phyloP scores from a whole-genome alignment of 2,113 vertebrate species.

The Psephotus haematonotus region DNA sequence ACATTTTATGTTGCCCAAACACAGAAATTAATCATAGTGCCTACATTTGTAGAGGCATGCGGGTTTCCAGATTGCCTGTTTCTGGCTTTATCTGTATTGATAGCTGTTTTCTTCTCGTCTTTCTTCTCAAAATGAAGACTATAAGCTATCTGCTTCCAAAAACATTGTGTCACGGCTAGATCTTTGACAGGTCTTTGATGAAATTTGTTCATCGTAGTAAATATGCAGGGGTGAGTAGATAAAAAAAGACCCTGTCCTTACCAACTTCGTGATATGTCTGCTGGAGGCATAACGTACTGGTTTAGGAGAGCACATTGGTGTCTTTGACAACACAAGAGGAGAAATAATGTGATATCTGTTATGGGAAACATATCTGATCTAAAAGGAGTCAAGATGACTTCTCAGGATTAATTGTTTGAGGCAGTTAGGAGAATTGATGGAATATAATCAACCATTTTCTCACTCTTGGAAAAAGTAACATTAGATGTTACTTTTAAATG shows the following conservation, averaged over 20 bases:
- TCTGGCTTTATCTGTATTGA: neutral
- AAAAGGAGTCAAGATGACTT: neutral
- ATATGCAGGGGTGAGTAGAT: neutral
- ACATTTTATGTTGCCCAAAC: neutral
- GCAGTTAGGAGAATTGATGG: neutral
- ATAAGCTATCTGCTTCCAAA: neutral
- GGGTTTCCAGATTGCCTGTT: neutral
- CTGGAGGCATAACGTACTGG: neutral
- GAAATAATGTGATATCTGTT: neutral
- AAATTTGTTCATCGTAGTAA: neutral
- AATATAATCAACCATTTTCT: neutral
- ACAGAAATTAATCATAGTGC: neutral
- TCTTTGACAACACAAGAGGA: neutral
- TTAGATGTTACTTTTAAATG: neutral
- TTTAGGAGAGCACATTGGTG: neutral
- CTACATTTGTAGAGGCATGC: neutral
- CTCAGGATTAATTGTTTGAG: neutral
- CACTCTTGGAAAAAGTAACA: neutral
- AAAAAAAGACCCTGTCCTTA: neutral
- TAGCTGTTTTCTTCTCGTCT: neutral
- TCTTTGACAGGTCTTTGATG: neutral
- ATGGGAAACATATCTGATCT: neutral
- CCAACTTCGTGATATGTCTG: neutral
- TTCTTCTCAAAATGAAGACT: neutral
- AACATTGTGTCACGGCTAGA: neutral